These are phyloP conservation scores for Protosalanx chinensis DNA, from an alignment of 2,797 vertebrate species.

Conservation along the genomic window DNA sequence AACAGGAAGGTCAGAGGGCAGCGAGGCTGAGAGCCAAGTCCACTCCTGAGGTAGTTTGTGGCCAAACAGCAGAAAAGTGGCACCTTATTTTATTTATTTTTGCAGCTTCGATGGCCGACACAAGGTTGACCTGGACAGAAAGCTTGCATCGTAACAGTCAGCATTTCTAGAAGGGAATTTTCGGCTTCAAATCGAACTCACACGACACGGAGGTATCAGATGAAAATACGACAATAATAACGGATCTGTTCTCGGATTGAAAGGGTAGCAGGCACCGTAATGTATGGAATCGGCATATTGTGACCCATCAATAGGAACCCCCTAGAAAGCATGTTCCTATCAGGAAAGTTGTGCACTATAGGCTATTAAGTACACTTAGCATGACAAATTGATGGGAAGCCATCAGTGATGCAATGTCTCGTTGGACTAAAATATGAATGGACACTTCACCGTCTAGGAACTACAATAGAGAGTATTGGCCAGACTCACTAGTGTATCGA, in stretches of 20 bases:
- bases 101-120: slow-evolving; percentile 59
- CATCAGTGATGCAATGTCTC: slow-evolving; percentile 65
- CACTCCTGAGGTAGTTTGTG: slow-evolving; percentile 59
- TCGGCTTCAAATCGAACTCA: slow-evolving; percentile 42
- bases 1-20: background rate
- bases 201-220: slow-evolving; percentile 23
- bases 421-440: slow-evolving; percentile 74
- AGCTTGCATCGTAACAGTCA: slow-evolving; percentile 65
- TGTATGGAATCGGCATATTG: background rate
- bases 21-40: background rate
- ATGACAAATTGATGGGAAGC: slow-evolving; percentile 71
- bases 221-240: no score
- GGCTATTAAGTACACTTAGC: slow-evolving; percentile 67
- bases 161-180: slow-evolving; percentile 70
- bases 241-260: background rate
- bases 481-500: slow-evolving; percentile 67
- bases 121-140: slow-evolving; percentile 64
- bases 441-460: slow-evolving; percentile 64
- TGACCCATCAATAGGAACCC: background rate
- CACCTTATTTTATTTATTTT: slow-evolving; percentile 80
- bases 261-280: slow-evolving; percentile 20
- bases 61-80: slow-evolving; percentile 75
- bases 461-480: slow-evolving; percentile 65
- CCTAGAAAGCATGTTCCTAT: slow-evolving; percentile 59
- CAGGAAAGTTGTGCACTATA: slow-evolving; percentile 55